Evolutionary conservation across 2,113 vertebrate genomes (phyloP), one percentile per base, ranked within the genome.

Genomic region (Garra rufa): DNA sequence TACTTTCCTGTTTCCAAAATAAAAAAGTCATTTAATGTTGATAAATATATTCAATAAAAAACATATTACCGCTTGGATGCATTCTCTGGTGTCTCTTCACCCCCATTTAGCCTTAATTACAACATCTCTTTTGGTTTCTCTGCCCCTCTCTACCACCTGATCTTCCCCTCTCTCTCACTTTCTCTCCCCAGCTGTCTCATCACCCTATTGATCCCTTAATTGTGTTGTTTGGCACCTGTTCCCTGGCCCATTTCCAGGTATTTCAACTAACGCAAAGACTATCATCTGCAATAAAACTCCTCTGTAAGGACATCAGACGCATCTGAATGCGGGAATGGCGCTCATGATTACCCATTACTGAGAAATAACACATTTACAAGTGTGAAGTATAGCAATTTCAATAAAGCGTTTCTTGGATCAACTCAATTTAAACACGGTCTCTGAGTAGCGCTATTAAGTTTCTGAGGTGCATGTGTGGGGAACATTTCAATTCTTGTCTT

Each of bases 11-110:
- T 86, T 87, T 44, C 83, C 81, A 57, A 88, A 85, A 89, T 81
- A 85, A 88, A 88, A 87, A 88, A 87, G 85, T 88, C 81, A 87
- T 89, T 91, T 87, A 89, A 89, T 89, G 89, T 87, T 91, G 90
- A 91, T 91, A 90, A 90, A 89, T 90, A 91, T 84, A 90, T 88
- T 91, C 90, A 91, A 91, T 90, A 88, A 90, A 89, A 87, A 89
- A 89, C 86, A 89, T 89, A 91, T 90, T 87, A 90, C 82, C 83
- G 78, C 34, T 82, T 84, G 80, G 83, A 87, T 87, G 86, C 81
- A 28, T 86, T 87, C 83, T 77, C 79, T 41, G 13, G 67, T 85
- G 90, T 59, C 85, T 88, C 75, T 67, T 84, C 86, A 81, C 85
- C 80, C 86, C 85, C 81, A 88, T 89, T 87, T 88, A 84, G 86